phyloP scores from a whole-genome alignment of 2,113 vertebrate species.

The Saimiri boliviensis region DNA sequence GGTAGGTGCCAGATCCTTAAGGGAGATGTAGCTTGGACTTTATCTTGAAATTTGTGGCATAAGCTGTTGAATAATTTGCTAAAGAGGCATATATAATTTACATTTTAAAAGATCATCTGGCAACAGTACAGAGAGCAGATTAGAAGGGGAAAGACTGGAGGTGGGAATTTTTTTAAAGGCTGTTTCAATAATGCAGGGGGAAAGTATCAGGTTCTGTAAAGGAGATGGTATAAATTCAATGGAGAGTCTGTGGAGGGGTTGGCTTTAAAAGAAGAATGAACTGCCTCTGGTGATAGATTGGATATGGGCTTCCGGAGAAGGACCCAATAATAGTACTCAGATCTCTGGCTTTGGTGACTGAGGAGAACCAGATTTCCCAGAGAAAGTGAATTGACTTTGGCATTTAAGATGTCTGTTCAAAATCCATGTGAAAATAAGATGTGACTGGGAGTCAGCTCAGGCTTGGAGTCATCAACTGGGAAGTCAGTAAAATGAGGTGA shows the following conservation, averaged over 20 bases:
- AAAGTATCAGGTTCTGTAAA: constrained; percentile 18
- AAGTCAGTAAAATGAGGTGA: not conserved
- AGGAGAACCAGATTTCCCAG: not conserved
- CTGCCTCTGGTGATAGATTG: not conserved
- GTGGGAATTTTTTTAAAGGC: not conserved
- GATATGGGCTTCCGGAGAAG: not conserved
- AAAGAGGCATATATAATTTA: not conserved
- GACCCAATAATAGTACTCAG: not conserved
- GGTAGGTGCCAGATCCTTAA: not conserved
- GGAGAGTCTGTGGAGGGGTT: not conserved
- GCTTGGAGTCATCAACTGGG: not conserved
- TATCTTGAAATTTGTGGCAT: constrained; percentile 11
- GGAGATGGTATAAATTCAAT: not conserved
- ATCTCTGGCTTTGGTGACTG: not conserved
- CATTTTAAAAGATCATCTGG: constrained; percentile 17
- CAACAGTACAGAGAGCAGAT: not conserved
- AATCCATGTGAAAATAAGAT: not conserved
- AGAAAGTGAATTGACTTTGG: not conserved
- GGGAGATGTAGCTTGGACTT: not conserved
- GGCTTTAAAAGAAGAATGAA: not conserved
- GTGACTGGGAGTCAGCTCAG: not conserved
- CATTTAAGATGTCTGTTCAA: not conserved
- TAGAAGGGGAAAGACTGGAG: not conserved
- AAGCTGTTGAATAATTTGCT: constrained; percentile 14
- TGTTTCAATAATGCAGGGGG: not conserved